Conservation (phyloP, 2,113 vertebrate genomes). For the Machaerirhynchus nigripectus region DNA sequence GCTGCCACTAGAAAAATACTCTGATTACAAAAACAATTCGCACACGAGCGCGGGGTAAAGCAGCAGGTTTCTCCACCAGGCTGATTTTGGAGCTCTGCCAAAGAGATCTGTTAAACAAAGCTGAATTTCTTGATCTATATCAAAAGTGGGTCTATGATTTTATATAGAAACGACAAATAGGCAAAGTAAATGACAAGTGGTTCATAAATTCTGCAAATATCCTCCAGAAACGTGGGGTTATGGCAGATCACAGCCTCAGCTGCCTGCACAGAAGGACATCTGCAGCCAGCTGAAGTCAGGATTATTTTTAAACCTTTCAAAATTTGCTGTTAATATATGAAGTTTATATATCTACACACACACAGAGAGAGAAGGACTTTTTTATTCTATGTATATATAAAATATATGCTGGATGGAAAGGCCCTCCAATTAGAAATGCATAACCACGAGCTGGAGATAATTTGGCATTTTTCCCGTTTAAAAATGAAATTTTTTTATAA, state of each 20-base stretch:
- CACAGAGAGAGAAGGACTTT: background rate
- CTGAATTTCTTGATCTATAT: background rate
- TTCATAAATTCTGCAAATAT: background rate
- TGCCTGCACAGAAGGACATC: background rate
- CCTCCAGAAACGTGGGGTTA: background rate
- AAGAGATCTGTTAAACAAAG: background rate
- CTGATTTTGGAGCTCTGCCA: background rate
- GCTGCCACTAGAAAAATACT: conserved; percentile 52
- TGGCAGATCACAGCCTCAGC: background rate
- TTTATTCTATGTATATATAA: conserved; percentile 38
- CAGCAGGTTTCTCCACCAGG: background rate
- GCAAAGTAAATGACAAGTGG: background rate
- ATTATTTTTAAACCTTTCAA: background rate
- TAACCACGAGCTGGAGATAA: background rate
- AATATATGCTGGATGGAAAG: background rate
- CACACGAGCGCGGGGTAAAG: background rate
- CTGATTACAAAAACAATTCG: conserved; percentile 23
- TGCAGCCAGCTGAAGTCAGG: background rate
- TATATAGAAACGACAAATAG: background rate
- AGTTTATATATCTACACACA: background rate
- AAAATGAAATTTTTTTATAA: background rate
- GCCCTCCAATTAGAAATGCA: background rate
- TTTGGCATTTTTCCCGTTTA: background rate
- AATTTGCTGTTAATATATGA: background rate
- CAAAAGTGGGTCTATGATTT: background rate